Base-by-base conservation (phyloP, 53 echinoderm and acorn worm species). In the Mesocentrotus franciscanus region DNA sequence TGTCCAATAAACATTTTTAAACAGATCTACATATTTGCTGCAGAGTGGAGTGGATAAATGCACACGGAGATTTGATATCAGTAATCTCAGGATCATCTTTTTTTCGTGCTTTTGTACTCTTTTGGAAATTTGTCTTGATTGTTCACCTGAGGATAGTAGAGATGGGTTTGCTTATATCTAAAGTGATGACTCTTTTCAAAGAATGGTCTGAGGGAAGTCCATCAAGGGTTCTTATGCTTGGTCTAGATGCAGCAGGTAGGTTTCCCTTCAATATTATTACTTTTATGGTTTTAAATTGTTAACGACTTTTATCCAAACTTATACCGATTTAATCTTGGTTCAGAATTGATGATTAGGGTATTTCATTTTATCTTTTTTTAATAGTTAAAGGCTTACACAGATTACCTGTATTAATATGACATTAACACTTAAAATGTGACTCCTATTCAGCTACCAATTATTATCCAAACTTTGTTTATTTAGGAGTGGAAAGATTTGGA, bases 221-320 rank as follows among this genome's bases (percentile, higher is more conserved):
- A 13, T 96, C 96, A 72, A 96, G 99, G 72, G 98, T 99, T 36
- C 93, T 99, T 57, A 93, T 99, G 96, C 96, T 99, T 29, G 99
- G 99, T 60, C 96, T 99, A 16, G 99, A 99, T 85, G 98, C 97
- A 56, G 99, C 99, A 81, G 99, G 99, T 99, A 90, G 95, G 97
- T 62, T 59, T 60, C 2, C 26, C 57, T 56, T 55, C 12, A 27
- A 26, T 85, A 62, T 11, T 13, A 14, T 90, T 33, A 61, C 11
- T 20, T 56, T 55, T 39, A 58, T 10, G n/a, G 0, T 57, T 39
- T 34, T 5, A 6, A 35, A 35, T 13, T 30, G n/a, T 78, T 78
- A 26, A 27, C 10, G 29, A 32, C 78, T 12, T n/a, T 76, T 1
- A 1, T 22, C 26, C 0, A 26, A 18, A n/a, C 8, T 33, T 24